Percentiles rank a stretch among this genome's conserved stretches.
Evolutionary conservation across 2,888 invertebrate genomes (phyloP).

Genomic region (Folsomia candida): DNA sequence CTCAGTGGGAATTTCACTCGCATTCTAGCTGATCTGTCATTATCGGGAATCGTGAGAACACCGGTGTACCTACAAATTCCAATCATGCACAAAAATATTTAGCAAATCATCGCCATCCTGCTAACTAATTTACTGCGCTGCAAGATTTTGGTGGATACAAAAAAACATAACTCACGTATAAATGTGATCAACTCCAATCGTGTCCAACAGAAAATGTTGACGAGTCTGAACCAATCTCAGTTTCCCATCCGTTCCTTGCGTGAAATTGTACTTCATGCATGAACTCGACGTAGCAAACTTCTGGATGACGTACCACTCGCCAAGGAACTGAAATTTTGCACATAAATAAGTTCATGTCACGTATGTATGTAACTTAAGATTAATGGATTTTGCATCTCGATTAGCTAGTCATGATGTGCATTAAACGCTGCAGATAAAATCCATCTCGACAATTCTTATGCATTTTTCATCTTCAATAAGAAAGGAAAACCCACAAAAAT

Average conservation of each 20-base stretch:
- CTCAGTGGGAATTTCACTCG: conserved; percentile 74
- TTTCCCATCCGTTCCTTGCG: conserved; percentile 61
- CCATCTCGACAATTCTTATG: too few relatives aligned
- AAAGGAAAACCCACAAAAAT: too few relatives aligned
- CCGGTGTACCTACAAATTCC: conserved; percentile 62
- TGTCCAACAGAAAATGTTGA: conserved; percentile 61
- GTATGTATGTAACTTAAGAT: too few relatives aligned
- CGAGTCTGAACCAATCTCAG: conserved; percentile 71
- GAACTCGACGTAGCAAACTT: conserved; percentile 78
- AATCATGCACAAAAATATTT: not conserved
- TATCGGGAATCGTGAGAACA: conserved; percentile 61
- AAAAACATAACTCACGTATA: conserved; percentile 58
- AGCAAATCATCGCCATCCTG: not conserved
- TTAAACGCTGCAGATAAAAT: too few relatives aligned
- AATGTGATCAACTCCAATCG: conserved; percentile 73
- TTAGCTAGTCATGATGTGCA: too few relatives aligned
- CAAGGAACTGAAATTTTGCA: conserved; percentile 63
- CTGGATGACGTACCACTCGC: conserved; percentile 70
- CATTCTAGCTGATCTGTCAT: conserved; percentile 65
- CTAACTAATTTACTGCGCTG: not conserved
- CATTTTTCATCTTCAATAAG: too few relatives aligned
- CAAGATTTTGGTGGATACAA: not conserved
- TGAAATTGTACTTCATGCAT: conserved; percentile 77
- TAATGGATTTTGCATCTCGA: too few relatives aligned
- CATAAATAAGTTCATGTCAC: too few relatives aligned